Base-by-base conservation (phyloP, 2,888 invertebrate species). In the Trichogramma evanescens region DNA sequence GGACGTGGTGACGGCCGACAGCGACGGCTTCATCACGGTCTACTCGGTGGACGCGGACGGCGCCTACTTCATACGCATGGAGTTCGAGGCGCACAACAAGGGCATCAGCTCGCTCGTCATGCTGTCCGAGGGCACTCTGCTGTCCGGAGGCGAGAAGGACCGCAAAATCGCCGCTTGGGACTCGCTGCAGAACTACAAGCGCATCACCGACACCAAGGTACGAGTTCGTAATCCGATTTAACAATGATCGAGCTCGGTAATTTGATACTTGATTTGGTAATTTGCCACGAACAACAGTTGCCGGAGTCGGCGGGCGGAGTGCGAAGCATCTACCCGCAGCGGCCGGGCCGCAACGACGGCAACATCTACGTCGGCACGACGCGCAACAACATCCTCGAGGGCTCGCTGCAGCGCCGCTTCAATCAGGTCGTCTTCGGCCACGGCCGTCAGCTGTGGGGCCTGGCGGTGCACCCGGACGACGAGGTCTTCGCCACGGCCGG, bases 121-220 rank as follows among this genome's bases (percentile, higher is more conserved):
- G 90, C 80, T 95, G 53, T 91, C 91, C 0, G 95, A 95, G 78
- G 94, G 94, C 0, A 94, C 94, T 0, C 77, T 95, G 7, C 82
- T 95, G 51, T 93, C 94, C 0, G 94, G 94, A 0, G 94, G 94
- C 0, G 94, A 93, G 71, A 91, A 91, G 70, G 93, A 93, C 74
- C 82, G 93, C 43, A 90, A 91, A 79, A 90, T 95, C 66, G 91
- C 91, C 0, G 93, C 94, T 0, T 95, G 95, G 95, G 93, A 95
- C 74, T 89, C 93, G 0, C 78, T 91, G 63, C 92, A 93, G 74
- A 92, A 92, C 74, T 95, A 93, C 75, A 92, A 91, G 77, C 86
- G 89, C 72, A 91, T 94, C 68, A 91, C 92, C 0, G 93, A 93
- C 71, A 90, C 91, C 0, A 93, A 93, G 83, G 92, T 92, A 64